Percentiles rank a stretch among this genome's conserved stretches.
phyloP scores from a whole-genome alignment of 1,140 invertebrate species.

The Drosophila ananassae region DNA sequence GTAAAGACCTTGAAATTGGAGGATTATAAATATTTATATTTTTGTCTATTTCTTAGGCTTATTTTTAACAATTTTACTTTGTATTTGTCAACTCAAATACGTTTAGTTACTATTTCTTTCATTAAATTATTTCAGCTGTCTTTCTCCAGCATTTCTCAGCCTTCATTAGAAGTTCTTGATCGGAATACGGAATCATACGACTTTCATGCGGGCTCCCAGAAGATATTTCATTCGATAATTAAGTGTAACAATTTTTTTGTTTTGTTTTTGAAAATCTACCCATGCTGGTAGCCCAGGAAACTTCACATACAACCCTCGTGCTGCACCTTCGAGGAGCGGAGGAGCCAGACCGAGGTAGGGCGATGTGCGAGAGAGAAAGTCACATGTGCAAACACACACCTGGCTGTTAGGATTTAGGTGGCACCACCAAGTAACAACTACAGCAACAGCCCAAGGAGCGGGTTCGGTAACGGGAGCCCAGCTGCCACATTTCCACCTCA shows the following conservation, averaged over 20 bases:
- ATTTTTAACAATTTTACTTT: not conserved
- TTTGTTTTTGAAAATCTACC: constrained; percentile 4
- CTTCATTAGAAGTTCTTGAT: constrained; percentile 37
- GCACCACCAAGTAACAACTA: constrained; percentile 41
- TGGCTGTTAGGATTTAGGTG: constrained; percentile 51
- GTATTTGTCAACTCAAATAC: not conserved
- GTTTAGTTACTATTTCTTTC: not conserved
- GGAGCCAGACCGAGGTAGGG: not conserved
- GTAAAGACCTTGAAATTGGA: not conserved
- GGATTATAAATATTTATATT: not conserved
- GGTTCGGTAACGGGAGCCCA: constrained; percentile 20
- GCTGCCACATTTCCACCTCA: constrained; percentile 29
- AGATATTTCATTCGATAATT: constrained; percentile 44
- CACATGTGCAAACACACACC: constrained; percentile 45
- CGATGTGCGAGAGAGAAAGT: constrained; percentile 14
- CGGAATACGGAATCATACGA: constrained; percentile 13
- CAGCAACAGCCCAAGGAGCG: constrained; percentile 6
- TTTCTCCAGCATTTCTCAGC: constrained; percentile 27
- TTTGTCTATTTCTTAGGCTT: not conserved
- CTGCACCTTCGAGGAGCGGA: constrained; percentile 4
- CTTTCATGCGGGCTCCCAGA: constrained; percentile 21
- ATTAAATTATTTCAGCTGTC: constrained; percentile 23
- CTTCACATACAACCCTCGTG: constrained; percentile 36
- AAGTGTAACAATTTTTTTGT: constrained; percentile 22
- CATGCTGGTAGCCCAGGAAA: constrained; percentile 29